Evolutionary conservation across 2,888 invertebrate genomes (phyloP).

Genomic region (Neoascia interrupta): DNA sequence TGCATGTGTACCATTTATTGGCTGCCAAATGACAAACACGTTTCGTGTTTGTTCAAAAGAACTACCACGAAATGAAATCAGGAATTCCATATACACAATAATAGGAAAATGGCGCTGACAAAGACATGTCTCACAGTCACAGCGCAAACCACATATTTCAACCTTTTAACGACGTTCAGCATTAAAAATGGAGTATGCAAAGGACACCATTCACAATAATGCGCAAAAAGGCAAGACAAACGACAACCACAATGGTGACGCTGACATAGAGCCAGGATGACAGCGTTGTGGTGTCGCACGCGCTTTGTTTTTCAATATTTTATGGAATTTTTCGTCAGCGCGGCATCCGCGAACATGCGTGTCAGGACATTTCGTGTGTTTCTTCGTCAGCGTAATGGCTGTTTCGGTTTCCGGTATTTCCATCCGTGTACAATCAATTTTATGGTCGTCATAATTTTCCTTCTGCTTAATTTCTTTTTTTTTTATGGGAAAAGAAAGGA

Average conservation of each 20-base stretch:
- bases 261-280: slow-evolving; percentile 19
- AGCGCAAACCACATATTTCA: slow-evolving; percentile 19
- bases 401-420: not conserved
- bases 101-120: slow-evolving; percentile 28
- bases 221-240: too few relatives aligned
- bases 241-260: slow-evolving; percentile 16
- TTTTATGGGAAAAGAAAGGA: slow-evolving; percentile 26
- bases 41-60: not conserved
- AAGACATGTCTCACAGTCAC: slow-evolving; percentile 12
- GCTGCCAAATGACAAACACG: slow-evolving; percentile 19
- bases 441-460: slow-evolving; percentile 38
- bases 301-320: slow-evolving; percentile 41
- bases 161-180: slow-evolving; percentile 31
- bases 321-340: slow-evolving; percentile 38
- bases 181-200: slow-evolving; percentile 38
- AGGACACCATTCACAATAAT: slow-evolving; percentile 62
- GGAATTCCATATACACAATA: slow-evolving; percentile 45
- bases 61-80: slow-evolving; percentile 16
- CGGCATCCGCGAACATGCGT: not conserved
- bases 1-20: slow-evolving; percentile 32
- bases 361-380: not conserved
- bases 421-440: slow-evolving; percentile 31
- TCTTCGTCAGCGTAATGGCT: not conserved
- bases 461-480: slow-evolving; percentile 9
- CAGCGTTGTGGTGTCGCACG: slow-evolving; percentile 10